phyloP scores from a whole-genome alignment of 2,888 invertebrate genomes.

The Catocala fraxini region DNA sequence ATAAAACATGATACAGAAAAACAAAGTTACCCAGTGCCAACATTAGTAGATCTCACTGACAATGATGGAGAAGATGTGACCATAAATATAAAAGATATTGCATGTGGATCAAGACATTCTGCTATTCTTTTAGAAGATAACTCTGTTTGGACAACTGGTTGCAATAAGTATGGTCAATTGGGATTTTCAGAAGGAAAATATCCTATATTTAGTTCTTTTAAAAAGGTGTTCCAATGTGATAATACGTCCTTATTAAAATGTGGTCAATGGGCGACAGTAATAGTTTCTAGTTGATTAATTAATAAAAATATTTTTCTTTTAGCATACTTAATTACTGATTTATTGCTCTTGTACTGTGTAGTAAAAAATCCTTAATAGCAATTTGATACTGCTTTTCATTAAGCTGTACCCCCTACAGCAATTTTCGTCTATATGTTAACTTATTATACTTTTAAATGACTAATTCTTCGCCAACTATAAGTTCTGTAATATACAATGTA shows the following conservation, averaged over 20 bases:
- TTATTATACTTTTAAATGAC: too few species aligned
- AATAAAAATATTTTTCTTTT: constrained; percentile 1
- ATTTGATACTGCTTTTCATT: too few species aligned
- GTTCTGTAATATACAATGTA: too few species aligned
- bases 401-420: too few species aligned
- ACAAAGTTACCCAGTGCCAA: constrained; percentile 69
- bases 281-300: constrained; percentile 38
- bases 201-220: constrained; percentile 65
- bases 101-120: constrained; percentile 93
- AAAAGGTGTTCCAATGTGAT: constrained; percentile 61
- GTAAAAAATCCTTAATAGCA: too few species aligned
- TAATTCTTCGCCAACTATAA: too few species aligned
- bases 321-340: too few species aligned
- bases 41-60: constrained; percentile 73
- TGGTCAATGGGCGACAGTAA: constrained; percentile 77
- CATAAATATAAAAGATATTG: constrained; percentile 87
- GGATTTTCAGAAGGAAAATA: constrained; percentile 74
- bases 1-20: constrained; percentile 64
- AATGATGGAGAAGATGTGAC: constrained; percentile 75
- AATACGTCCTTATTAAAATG: constrained; percentile 59
- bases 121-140: constrained; percentile 90
- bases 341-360: too few species aligned
- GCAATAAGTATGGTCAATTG: constrained; percentile 94
- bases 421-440: too few species aligned
- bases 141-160: constrained; percentile 92